Base-by-base conservation (phyloP, 2,113 vertebrate genomes). In the Notarius quadriscutis region DNA sequence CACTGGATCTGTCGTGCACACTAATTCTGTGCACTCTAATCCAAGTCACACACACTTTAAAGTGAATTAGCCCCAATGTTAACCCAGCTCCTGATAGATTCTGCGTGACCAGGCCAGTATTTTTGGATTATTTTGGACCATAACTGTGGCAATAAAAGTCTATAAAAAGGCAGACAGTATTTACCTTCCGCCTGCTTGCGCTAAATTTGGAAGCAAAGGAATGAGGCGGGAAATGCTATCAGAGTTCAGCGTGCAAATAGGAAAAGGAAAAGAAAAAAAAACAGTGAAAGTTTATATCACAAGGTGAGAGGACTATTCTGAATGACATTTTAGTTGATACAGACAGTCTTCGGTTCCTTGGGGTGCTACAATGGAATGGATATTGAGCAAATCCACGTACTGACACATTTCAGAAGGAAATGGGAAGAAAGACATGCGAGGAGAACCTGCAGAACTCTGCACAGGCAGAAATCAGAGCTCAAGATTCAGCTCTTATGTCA, bases 41-140 rank as follows among this genome's bases (percentile, higher is more conserved):
- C 86, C 75, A 63, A 87, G 83, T 87, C 86, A 86, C 86, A 87
- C 82, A 84, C 60, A 4, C 69, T 53, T 86, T 17, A 83, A 89
- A 89, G 58, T 89, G 83, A 89, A 89, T 87, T 87, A 89, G 69
- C 18, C 58, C 41, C 58, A 12, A 77, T 60, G 78, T 58, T 34
- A 57, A 17, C 84, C 34, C 80, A 18, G 34, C 79, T 85, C 74
- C 80, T 85, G 78, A 83, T 87, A 83, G 63, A 79, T 25, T 53
- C 82, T 78, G 63, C 86, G 69, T 89, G 88, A 85, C 86, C 58
- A 48, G 57, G 4, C 34, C 62, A 8, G 27, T 83, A 89, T 83
- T 72, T 90, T 82, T 77, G 62, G 71, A 83, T 30, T 79, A 55
- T 60, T 88, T 88, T 86, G 41, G 80, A 85, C 69, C 57, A 79